Evolutionary conservation across 2,888 invertebrate genomes (phyloP), one percentile per base, ranked within the genome.

Genomic region (Ctena decussata): DNA sequence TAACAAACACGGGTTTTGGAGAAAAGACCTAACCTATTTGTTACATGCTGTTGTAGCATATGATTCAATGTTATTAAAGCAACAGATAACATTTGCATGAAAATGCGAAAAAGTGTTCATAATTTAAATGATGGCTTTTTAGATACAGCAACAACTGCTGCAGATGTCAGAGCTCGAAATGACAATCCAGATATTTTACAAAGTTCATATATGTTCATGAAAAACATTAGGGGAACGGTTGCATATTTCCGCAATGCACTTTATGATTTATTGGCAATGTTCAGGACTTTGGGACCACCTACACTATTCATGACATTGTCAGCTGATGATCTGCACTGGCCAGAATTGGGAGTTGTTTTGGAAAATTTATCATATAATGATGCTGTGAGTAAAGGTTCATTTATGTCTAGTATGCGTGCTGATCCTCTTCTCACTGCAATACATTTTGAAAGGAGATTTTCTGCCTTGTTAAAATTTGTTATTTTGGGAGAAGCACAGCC

Each of bases 371-470:
- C 30, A 32, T 82, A 70, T 74, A 24, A 80, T n/a, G 71, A 82
- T 11, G 79, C 82, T 18, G 60, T 37, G 65, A 72, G 44, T 18
- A 72, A 77, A 70, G 53, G 53, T 21, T 74, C 77, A 27, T 82
- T 79, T 71, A 81, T 60, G 44, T 6, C 65, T 6, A 37, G 35
- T 30, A 86, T 86, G 77, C n/a, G 53, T 1, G 65, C n/a, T 53
- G 85, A 85, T 53, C 85, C 85, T 37, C 21, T 86, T 0, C 1
- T 83, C 35, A 75, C 80, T 39, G 82, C 86, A 18, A 83, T 70
- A 24, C 86, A 86, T 74, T 83, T 86, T 86, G 86, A 86, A 44
- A 72, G 80, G 46, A 65, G 85, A 35, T 80, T 82, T 46, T n/a
- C 39, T 18, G 72, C 80, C 27, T 44, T 80, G 24, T 8, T 86